Conservation (phyloP, 1,140 invertebrate species). For the Coelopa frigida region DNA sequence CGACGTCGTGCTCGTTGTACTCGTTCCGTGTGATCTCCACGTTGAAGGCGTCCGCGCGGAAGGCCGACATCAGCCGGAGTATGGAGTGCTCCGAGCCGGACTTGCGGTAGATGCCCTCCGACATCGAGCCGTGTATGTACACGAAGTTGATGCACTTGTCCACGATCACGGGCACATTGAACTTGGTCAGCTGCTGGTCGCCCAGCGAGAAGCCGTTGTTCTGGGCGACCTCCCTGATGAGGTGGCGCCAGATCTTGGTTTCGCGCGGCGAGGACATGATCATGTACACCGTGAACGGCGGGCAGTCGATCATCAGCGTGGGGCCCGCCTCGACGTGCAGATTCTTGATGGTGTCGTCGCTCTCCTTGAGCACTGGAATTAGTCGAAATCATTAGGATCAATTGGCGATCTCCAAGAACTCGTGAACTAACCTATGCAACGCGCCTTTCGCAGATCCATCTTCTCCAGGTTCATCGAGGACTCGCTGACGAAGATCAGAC, state of each 20-base stretch:
- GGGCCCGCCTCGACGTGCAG: conserved; percentile 52
- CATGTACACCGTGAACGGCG: conserved; percentile 59
- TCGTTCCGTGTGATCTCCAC: conserved; percentile 67
- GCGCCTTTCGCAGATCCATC: conserved; percentile 72
- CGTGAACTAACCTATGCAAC: conserved; percentile 56
- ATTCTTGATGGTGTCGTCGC: conserved; percentile 48
- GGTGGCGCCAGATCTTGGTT: conserved; percentile 65
- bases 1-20: conserved; percentile 79
- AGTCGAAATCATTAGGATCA: neutral
- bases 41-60: conserved; percentile 73
- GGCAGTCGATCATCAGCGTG: conserved; percentile 59
- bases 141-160: conserved; percentile 88
- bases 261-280: conserved; percentile 59
- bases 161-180: conserved; percentile 79
- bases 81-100: conserved; percentile 71
- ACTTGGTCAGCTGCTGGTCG: conserved; percentile 78
- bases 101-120: conserved; percentile 78
- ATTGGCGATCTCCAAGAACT: conserved; percentile 8
- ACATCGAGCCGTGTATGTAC: conserved; percentile 72
- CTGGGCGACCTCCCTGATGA: conserved; percentile 63
- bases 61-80: conserved; percentile 61
- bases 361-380: conserved; percentile 48
- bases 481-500: conserved; percentile 59
- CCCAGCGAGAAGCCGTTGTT: conserved; percentile 67
- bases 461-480: conserved; percentile 51